Percentiles rank a stretch among this genome's conserved stretches.
Conservation (phyloP, 2,888 invertebrate genomes). For the Tipula vernalis region DNA sequence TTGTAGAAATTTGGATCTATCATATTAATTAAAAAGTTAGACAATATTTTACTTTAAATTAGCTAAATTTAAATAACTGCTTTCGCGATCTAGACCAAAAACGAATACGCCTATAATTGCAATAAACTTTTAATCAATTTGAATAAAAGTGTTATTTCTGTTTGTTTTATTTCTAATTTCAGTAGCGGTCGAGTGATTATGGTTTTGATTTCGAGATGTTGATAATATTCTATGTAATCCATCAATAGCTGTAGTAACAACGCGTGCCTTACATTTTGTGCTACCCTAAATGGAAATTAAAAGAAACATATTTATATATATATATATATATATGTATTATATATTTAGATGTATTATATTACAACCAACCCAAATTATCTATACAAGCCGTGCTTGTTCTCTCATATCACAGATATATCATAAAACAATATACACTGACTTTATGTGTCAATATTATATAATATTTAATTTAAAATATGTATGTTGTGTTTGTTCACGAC, state of each 20-base stretch:
- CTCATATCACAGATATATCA: too few species aligned
- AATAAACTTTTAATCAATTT: background rate
- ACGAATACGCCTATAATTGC: background rate
- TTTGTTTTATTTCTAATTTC: background rate
- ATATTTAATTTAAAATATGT: too few species aligned
- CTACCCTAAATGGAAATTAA: slow-evolving; percentile 21
- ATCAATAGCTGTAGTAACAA: slow-evolving; percentile 29
- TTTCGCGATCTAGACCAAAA: too few species aligned
- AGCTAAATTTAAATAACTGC: too few species aligned
- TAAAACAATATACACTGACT: too few species aligned
- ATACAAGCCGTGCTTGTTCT: too few species aligned
- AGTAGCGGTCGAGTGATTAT: slow-evolving; percentile 25
- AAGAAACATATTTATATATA: background rate
- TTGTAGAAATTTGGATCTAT: too few species aligned
- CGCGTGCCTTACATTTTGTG: slow-evolving; percentile 27
- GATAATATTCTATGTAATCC: slow-evolving; percentile 31
- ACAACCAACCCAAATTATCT: too few species aligned
- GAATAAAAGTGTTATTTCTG: background rate
- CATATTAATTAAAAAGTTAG: too few species aligned
- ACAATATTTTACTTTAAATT: too few species aligned
- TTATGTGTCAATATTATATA: too few species aligned
- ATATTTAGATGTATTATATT: background rate
- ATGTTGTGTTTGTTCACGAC: too few species aligned
- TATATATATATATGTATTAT: background rate
- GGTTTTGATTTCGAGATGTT: slow-evolving; percentile 25